Percentiles rank a stretch among this genome's conserved stretches.
Conservation (phyloP, 2,888 invertebrate species). For the Eupeodes latifasciatus region DNA sequence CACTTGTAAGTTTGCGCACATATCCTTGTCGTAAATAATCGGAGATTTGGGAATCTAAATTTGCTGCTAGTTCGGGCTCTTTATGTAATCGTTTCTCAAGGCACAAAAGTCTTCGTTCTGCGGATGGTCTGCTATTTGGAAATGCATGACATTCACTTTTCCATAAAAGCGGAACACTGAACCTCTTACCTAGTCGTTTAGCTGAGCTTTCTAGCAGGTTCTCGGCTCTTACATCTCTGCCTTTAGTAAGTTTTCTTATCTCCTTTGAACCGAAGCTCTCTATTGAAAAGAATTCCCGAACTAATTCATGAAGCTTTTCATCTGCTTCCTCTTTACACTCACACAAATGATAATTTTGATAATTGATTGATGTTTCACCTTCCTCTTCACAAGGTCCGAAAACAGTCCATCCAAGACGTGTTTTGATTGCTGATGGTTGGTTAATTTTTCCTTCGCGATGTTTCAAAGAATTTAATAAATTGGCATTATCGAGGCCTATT, state of each 20-base stretch:
- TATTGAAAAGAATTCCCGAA: slow-evolving; percentile 1
- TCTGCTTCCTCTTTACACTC: no score
- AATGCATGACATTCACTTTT: neutral
- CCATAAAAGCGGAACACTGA: slow-evolving; percentile 15
- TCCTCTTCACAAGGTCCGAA: neutral
- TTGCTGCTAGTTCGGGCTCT: slow-evolving; percentile 41
- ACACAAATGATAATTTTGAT: no score
- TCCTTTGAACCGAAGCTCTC: neutral
- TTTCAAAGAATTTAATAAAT: neutral
- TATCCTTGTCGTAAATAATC: slow-evolving; percentile 32
- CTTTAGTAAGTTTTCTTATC: neutral
- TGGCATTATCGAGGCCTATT: neutral
- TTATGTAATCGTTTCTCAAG: slow-evolving; percentile 33
- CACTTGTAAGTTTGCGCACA: slow-evolving; percentile 49
- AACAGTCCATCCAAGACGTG: neutral
- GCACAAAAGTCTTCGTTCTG: neutral
- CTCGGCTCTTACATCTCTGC: neutral
- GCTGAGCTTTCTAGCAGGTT: neutral
- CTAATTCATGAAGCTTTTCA: neutral
- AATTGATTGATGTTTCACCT: no score
- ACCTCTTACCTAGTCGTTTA: neutral
- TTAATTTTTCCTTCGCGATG: neutral
- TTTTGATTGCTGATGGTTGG: neutral
- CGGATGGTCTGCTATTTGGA: neutral
- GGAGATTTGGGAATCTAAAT: slow-evolving; percentile 47